Evolutionary conservation across 2,888 invertebrate genomes (phyloP), one percentile per base, ranked within the genome.

Genomic region (Lobophora halterata): DNA sequence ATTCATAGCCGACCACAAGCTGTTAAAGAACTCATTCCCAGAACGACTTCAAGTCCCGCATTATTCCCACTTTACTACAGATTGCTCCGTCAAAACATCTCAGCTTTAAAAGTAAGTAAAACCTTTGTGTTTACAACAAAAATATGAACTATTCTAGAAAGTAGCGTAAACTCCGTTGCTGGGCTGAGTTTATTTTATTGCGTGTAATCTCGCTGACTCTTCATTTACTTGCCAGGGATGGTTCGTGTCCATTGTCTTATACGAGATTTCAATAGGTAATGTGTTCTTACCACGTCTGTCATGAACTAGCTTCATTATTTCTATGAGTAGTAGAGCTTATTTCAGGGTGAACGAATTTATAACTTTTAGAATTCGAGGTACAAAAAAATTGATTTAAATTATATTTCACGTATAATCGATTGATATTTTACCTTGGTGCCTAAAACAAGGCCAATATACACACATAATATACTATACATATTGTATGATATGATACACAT

Each of bases 181-280:
- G 31, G 37, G 25, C 31, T 10, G 29, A 40, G 37, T 49, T 46
- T 49, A 46, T 49, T 46, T 49, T 46, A 49, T 46, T 49, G 49
- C 39, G 40, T 46, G 46, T 41, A 49, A 41, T 49, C 46, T 41
- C 38, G 39, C 49, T 45, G 41, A 38, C 43, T 43, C 43, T 43
- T 43, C 43, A 43, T 43, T 43, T 43, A 37, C 43, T 43, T 34
- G 43, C 20, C 13, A 7, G 7, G 13, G 36, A 11, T 25, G 10
- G 32, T 3, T 12, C 4, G 29, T 23, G 6, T 23, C 25, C 37
- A 25, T 37, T 43, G 20, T 13, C 29, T 23, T 8, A 14, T 9
- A 26, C 34, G 34, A 21, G 26, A 21, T 26, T 33, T 10, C 5
- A 14, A 14, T 6, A 17, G 5, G n/a, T 17, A n/a, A n/a, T n/a